Evolutionary conservation across 2,113 vertebrate genomes (phyloP).

Genomic region (Calyptommatus sinebrachiatus): DNA sequence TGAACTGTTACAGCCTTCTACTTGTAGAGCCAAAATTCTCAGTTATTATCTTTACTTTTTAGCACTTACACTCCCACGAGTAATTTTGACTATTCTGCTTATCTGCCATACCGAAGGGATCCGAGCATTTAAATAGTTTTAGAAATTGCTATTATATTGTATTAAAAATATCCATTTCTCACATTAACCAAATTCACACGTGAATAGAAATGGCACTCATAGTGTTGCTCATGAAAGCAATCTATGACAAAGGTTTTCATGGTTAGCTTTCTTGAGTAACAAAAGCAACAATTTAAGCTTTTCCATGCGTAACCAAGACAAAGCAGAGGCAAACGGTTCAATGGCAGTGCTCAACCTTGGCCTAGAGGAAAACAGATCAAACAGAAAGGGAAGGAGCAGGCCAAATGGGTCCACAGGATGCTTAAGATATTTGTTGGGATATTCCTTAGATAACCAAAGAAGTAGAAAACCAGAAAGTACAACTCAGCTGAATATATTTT

Average conservation of each 20-base stretch:
- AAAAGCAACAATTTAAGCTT: constrained; percentile 11
- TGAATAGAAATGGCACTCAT: neutral
- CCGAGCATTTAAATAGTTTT: neutral
- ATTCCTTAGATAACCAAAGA: neutral
- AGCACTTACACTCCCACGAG: neutral
- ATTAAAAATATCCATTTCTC: neutral
- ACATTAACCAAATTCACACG: neutral
- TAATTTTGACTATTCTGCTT: neutral
- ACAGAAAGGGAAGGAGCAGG: neutral
- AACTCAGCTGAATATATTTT: neutral
- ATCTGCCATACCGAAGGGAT: neutral
- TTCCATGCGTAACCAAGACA: constrained; percentile 2
- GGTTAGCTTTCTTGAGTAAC: neutral
- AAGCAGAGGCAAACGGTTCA: constrained; percentile 7
- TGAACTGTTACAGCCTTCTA: neutral
- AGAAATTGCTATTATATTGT: neutral
- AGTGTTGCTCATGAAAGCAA: neutral
- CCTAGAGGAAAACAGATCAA: constrained; percentile 10
- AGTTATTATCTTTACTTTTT: neutral
- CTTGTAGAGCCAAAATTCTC: neutral
- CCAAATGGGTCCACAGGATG: neutral
- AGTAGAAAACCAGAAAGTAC: neutral
- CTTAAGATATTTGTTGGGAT: neutral
- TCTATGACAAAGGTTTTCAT: neutral
- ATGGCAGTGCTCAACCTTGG: neutral